Evolutionary conservation across 1,140 invertebrate species (phyloP), one percentile per base, ranked within the genome.

Genomic region (Nylanderia fulva): DNA sequence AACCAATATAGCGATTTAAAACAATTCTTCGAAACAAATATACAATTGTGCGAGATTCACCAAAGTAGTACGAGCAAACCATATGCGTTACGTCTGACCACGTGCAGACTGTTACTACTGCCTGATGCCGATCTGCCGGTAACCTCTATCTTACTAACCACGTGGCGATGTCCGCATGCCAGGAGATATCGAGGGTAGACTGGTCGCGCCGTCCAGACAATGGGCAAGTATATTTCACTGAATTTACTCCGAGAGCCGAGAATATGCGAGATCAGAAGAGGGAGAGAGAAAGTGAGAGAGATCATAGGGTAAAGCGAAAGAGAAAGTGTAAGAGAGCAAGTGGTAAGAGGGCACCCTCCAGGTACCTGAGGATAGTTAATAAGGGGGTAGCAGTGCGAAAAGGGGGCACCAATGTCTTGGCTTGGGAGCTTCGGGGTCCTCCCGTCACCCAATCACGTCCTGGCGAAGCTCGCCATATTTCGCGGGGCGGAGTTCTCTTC

Each of bases 361-460:
- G 71, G 79, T 86, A 74, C 64, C 80, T 85, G 85, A 87, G 90
- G 85, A 83, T 90, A 83, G 91, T 88, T 90, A 90, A 90, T 82
- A 88, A 88, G 85, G 86, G 87, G 87, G 77, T 86, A 91, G 90
- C 80, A 84, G 79, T 42, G 60, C 84, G 82, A 74, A 91, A 90
- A 89, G 88, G 91, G 91, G 91, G 92, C 91, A 93, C 94, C 94
- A 94, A 94, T 94, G 94, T 94, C 94, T 94, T 94, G 93, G 93
- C 93, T 94, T 89, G 91, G 88, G 79, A 93, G 90, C 92, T 87
- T 91, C 89, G 90, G 91, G 93, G 92, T 94, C 93, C 93, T 93
- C 93, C 93, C 94, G 93, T 94, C 93, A 94, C 91, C 94, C 94
- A 94, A 94, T 94, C 94, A 94, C 93, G 93, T 93, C 87, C 92